Conservation (phyloP, 2,113 vertebrate genomes). For the Anhinga rufa region DNA sequence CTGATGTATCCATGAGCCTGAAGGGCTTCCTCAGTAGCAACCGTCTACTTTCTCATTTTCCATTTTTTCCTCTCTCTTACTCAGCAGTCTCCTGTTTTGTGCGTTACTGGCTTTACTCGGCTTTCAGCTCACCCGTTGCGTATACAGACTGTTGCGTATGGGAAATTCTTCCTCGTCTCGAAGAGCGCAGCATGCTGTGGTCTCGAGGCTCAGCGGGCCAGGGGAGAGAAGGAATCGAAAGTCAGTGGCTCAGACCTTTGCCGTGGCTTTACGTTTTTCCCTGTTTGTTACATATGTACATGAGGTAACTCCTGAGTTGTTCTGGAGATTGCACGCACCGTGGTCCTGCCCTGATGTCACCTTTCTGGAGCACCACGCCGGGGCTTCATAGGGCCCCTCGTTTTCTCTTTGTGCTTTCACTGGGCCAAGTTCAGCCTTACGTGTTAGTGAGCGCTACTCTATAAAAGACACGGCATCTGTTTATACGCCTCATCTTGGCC, state of each 20-base stretch:
- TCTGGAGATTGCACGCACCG: background rate
- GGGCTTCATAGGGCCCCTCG: background rate
- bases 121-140: background rate
- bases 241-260: background rate
- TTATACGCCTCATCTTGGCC: background rate
- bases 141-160: fast-evolving
- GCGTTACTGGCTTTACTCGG: background rate
- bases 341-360: background rate
- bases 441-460: background rate
- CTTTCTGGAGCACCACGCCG: background rate
- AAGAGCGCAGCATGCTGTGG: background rate
- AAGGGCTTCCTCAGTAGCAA: background rate
- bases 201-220: no score
- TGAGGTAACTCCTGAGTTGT: background rate
- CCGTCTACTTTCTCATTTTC: background rate
- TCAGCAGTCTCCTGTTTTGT: fast-evolving
- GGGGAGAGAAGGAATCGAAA: background rate
- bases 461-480: background rate
- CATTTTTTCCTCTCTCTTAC: background rate
- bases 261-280: background rate
- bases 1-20: background rate
- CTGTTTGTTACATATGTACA: fast-evolving
- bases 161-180: background rate
- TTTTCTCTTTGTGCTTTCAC: background rate
- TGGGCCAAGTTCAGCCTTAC: background rate